Base-by-base conservation (phyloP, 2,888 invertebrate species). In the Ommatoiulus sabulosus region DNA sequence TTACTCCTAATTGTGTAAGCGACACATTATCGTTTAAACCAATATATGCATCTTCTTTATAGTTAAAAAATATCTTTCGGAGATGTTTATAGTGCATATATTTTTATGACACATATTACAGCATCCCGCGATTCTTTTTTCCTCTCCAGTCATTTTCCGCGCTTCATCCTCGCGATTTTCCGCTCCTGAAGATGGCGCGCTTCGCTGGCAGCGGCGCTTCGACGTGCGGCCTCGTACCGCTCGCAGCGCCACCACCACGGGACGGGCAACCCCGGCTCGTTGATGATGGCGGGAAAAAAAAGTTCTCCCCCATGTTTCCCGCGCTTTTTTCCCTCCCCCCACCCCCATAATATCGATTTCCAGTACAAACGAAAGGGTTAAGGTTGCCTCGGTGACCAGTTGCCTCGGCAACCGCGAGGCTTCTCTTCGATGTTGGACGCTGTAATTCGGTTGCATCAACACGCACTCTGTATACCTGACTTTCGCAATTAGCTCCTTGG, bases 331-430 rank as follows among this genome's bases (percentile, higher is more conserved):
- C n/a, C 20, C 86, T 44, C 20, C 44, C 44, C 24, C 44, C 44
- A 44, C 44, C 86, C 46, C 15, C 46, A 43, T n/a, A 17, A 44
- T 87, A 87, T 87, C 80, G 87, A 87, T 87, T 87, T 87, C 44
- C 63, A 72, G 72, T 72, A 87, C 86, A 44, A 44, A 87, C 80
- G 63, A 87, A 87, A 87, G 87, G 87, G 87, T 87, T 87, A 72
- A 80, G 87, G 87, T 87, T 80, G 87, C 80, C 87, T 44, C 80
- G 87, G 87, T 46, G 63, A 87, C 87, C 87, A 44, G 80, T 80
- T 80, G 63, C 80, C 63, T 3, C 80, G 87, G 87, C 46, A 87
- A 80, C 87, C 17, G 87, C 12, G 35, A 24, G 15, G 24, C 72
- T 86, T 24, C 46, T 52, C 86, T 86, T 46, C 86, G 44, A 7